Base-by-base conservation (phyloP, 1,140 invertebrate genomes). In the Hyles vespertilio region DNA sequence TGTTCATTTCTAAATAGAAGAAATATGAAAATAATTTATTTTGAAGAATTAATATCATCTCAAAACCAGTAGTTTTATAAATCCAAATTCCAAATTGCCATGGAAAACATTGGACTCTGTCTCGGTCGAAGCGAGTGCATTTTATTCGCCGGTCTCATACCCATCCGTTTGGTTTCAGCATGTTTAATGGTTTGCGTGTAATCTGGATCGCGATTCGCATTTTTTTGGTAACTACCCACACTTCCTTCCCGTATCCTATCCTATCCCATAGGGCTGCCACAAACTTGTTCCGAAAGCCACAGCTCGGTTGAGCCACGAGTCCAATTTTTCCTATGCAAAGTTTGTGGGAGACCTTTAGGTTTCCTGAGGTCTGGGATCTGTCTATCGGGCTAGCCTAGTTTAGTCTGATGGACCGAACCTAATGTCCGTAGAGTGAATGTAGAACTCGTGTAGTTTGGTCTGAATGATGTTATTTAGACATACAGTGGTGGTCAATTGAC, bases 181-280 rank as follows among this genome's bases (percentile, higher is more conserved):
- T 86, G 84, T 89, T 84, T 89, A 77, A 85, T 86, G 82, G 82
- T 87, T 81, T 87, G 81, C 83, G 79, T 88, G 76, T 82, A 85
- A 87, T 85, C 82, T 79, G 77, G 79, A 80, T 70, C 72, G 51
- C 61, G 55, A 76, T 79, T 70, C 65, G 69, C 74, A 70, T 43
- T 78, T 68, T 78, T 73, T 84, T 67, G 79, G 82, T 85, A 84
- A 84, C 61, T 88, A 87, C 75, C 74, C 77, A 61, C 36, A 63
- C 58, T 61, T 46, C 66, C 54, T 59, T 61, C 62, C 69, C 51
- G 47, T 52, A 36, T 56, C 58, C 51, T 63, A 33, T 49, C 45
- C 36, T 45, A 44, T 51, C 61, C 51, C 49, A 49, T 51, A 72
- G 72, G 71, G 70, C 75, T 81, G 53, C 74, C 77, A 83, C 77